These are phyloP conservation scores for Spisula solida DNA, from an alignment of 2,888 invertebrate genomes.

Conservation along the genomic window DNA sequence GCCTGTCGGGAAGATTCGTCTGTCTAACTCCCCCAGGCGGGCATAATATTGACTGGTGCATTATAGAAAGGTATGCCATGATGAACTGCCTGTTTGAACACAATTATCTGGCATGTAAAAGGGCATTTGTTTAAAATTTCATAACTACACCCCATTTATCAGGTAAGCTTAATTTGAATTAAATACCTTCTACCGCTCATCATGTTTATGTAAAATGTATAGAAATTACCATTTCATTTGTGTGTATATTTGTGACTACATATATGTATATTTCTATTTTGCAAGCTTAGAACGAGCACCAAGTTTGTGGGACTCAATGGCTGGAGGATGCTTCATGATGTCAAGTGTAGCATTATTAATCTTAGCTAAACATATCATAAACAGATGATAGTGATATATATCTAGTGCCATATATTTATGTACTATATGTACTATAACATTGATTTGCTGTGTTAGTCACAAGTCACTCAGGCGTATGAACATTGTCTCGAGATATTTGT, in stretches of 20 bases:
- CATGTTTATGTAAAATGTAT: no score
- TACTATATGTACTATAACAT: background rate
- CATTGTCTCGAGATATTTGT: background rate
- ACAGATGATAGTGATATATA: conserved; percentile 66
- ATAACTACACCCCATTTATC: no score
- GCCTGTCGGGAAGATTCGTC: no score
- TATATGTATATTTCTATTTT: conserved; percentile 60
- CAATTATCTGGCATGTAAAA: no score
- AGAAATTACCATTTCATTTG: background rate
- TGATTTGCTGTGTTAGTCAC: background rate
- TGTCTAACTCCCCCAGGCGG: no score
- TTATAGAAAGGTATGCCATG: no score
- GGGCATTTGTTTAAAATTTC: no score
- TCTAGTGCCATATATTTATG: conserved; percentile 32
- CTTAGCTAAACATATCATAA: conserved; percentile 71
- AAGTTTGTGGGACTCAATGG: conserved; percentile 71
- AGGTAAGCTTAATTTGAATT: no score
- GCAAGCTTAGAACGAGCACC: conserved; percentile 70
- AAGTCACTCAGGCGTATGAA: background rate
- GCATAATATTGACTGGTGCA: no score
- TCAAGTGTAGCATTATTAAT: conserved; percentile 77
- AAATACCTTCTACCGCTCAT: no score
- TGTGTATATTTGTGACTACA: background rate
- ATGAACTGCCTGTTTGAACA: no score
- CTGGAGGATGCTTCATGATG: conserved; percentile 77